Conservation (phyloP, 2,797 vertebrate genomes). For the Thripadectes ignobilis region DNA sequence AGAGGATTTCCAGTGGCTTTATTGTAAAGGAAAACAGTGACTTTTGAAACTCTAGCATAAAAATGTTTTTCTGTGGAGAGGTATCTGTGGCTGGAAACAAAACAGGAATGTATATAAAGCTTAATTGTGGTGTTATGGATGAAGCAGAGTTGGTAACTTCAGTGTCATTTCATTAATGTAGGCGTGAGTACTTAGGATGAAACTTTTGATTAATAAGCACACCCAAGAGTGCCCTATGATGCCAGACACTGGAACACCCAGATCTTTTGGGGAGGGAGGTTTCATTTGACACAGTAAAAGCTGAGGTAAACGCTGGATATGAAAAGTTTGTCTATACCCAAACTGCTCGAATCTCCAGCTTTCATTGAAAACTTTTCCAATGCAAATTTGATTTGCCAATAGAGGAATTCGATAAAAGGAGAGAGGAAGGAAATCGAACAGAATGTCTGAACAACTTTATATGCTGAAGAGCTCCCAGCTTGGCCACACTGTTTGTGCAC, state of each 20-base stretch:
- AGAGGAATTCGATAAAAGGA: neutral
- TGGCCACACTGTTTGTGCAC: neutral
- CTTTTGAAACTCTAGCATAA: neutral
- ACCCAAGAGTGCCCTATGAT: neutral
- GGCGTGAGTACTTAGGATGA: neutral
- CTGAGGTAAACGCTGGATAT: neutral
- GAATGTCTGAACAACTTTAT: neutral
- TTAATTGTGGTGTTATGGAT: neutral
- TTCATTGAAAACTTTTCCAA: neutral
- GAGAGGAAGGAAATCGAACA: neutral
- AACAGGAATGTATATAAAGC: fast-evolving
- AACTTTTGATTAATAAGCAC: neutral
- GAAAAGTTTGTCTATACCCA: neutral
- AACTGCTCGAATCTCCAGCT: neutral
- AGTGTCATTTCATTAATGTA: neutral
- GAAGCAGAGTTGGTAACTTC: neutral
- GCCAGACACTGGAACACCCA: neutral
- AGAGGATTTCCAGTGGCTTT: neutral
- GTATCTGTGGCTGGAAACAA: neutral
- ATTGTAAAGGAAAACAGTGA: neutral
- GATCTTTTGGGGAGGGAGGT: neutral
- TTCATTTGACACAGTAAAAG: neutral
- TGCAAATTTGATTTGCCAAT: neutral
- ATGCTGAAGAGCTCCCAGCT: neutral
- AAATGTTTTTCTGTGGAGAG: neutral